Evolutionary conservation across 1,140 invertebrate species (phyloP), one percentile per base, ranked within the genome.

Genomic region (Drosophila eugracilis): DNA sequence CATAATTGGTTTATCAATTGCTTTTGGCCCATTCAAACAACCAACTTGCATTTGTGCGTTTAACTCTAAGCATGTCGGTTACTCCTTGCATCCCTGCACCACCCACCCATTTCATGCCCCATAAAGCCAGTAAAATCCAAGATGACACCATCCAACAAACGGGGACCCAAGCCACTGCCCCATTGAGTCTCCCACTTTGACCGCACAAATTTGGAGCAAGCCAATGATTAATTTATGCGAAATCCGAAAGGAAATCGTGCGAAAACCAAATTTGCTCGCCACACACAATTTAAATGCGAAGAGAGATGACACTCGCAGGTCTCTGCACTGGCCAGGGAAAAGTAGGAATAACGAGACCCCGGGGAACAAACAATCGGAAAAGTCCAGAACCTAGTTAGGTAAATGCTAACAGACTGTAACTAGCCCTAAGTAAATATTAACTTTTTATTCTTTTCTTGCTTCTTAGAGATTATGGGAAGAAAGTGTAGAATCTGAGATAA

Each of bases 1-100:
- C 71, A 84, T 79, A 84, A 84, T 85, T 84, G 79, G 65, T 53
- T 71, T 53, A 78, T 75, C 75, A 84, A 85, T 79, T 84, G 67
- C 60, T 26, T 37, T 48, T 42, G 54, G 28, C 45, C 58, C 52
- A 58, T 60, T 60, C 52, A 58, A 21, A 58, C 58, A 60, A 63
- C 15, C 55, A 41, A 36, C 26, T 44, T 32, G 54, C 37, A 44
- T 44, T 42, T 42, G 24, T 63, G 36, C 22, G 9, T 63, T 60
- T 63, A 42, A 60, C 55, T 34, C 59, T n/a, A 42, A 59, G 36
- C 37, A 63, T 42, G 48, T 59, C 30, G 26, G 30, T 9, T 10
- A 26, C 28, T 7, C 30, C 28, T 0, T 30, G 3, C 3, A 10
- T 9, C 3, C 6, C 26, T 4, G 30, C 30, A 3, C 36, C 19